These are phyloP conservation scores for Xanthorhoe spadicearia DNA, from an alignment of 2,888 invertebrate species.

Conservation along the genomic window DNA sequence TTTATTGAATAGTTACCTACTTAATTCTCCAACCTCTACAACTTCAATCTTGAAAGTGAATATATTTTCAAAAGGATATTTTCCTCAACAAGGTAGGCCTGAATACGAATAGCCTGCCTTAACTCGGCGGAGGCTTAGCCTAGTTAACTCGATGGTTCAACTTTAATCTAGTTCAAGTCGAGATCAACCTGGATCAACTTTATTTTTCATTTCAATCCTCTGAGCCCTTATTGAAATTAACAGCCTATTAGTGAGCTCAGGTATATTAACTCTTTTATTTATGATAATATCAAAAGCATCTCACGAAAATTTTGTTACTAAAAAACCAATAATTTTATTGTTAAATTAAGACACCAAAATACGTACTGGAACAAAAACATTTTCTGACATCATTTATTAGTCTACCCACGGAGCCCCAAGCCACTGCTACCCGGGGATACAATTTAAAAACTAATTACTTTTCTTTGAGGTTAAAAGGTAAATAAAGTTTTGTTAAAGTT, in stretches of 20 bases:
- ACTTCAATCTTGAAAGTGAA: not conserved
- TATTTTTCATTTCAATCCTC: slow-evolving; percentile 62
- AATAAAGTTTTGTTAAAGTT: slow-evolving; percentile 67
- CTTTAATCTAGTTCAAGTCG: slow-evolving; percentile 66
- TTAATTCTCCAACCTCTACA: too few relatives aligned
- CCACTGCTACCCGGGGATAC: slow-evolving; percentile 48
- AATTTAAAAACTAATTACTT: slow-evolving; percentile 68
- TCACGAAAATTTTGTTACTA: too few relatives aligned
- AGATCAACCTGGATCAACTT: slow-evolving; percentile 62
- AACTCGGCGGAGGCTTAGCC: slow-evolving; percentile 54
- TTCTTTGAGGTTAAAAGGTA: slow-evolving; percentile 65
- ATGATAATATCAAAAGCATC: too few relatives aligned
- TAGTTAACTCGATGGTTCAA: slow-evolving; percentile 64
- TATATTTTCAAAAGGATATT: slow-evolving; percentile 9
- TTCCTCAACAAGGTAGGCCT: slow-evolving; percentile 4
- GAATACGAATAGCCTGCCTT: slow-evolving; percentile 34
- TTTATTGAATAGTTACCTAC: too few relatives aligned
- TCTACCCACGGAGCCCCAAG: slow-evolving; percentile 29
- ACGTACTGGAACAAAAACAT: slow-evolving; percentile 2
- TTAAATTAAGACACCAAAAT: not conserved
- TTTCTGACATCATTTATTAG: slow-evolving; percentile 32
- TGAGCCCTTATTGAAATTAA: slow-evolving; percentile 47
- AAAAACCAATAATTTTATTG: too few relatives aligned
- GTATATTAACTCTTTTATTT: not conserved
- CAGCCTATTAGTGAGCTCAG: slow-evolving; percentile 27